phyloP scores from a whole-genome alignment of 2,888 invertebrate species.

The Monochamus alternatus region DNA sequence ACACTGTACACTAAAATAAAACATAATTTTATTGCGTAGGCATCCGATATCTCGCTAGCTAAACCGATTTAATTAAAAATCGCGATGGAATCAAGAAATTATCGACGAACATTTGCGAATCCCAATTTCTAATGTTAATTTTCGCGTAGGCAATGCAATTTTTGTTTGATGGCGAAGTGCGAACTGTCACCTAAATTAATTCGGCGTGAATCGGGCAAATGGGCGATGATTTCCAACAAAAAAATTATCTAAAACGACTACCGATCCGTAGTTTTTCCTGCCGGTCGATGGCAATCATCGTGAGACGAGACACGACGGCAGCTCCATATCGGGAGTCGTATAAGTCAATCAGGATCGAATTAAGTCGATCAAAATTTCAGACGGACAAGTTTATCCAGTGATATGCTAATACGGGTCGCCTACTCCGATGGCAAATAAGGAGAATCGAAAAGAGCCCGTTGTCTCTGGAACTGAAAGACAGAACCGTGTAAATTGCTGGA shows the following conservation, averaged over 20 bases:
- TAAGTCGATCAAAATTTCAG: constrained; percentile 27
- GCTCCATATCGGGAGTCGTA: constrained; percentile 14
- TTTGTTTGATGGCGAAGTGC: neutral
- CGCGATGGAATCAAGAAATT: too few species aligned
- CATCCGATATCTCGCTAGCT: too few species aligned
- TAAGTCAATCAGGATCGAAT: constrained; percentile 25
- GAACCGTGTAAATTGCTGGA: constrained; percentile 34
- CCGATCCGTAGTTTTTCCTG: neutral
- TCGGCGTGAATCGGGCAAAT: neutral
- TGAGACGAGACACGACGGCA: neutral
- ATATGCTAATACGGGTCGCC: constrained; percentile 37
- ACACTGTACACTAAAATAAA: too few species aligned
- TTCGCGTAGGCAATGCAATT: too few species aligned
- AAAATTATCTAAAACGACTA: constrained; percentile 3
- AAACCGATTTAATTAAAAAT: too few species aligned
- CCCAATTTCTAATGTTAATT: too few species aligned
- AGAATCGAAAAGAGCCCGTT: constrained; percentile 30
- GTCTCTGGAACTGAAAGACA: constrained; percentile 25
- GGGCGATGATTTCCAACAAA: constrained; percentile 2
- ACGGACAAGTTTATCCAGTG: constrained; percentile 24
- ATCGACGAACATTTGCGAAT: too few species aligned
- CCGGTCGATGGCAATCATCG: neutral
- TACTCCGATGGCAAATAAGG: constrained; percentile 31
- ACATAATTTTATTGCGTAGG: too few species aligned
- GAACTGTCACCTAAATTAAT: constrained; percentile 1